Evolutionary conservation across 2,113 vertebrate genomes (phyloP), one percentile per base, ranked within the genome.

Genomic region (Anas platyrhynchos): DNA sequence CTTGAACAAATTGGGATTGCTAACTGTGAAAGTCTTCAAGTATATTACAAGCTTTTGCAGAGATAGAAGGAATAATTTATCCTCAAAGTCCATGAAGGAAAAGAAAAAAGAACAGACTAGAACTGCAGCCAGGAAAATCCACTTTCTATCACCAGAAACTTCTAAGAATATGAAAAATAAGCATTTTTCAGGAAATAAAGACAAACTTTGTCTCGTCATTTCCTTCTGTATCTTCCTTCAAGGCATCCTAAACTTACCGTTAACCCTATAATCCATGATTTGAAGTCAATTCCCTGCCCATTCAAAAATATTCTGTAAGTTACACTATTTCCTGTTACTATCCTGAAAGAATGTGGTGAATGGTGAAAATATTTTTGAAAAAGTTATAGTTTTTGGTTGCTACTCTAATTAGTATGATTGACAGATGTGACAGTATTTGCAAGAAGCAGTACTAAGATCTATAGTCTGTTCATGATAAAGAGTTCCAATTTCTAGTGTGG

Each of bases 391-490:
- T 96, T 93, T 93, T 91, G 17, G 17, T 83, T 96, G 88, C 59
- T 75, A 65, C 7, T 73, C 25, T 81, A 86, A 96, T 96, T 90
- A 95, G 55, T 52, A 80, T 87, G 72, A 81, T 72, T 91, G 65
- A 46, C 66, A 85, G 66, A 58, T 79, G 75, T 3, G 34, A 96
- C 14, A 44, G 48, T 83, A 75, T 85, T 58, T 91, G 59, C 76
- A 95, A 58, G 76, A 94, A 96, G 66, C 62, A 41, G 81, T 56
- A 89, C 25, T 95, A 83, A 58, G 50, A 29, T 8, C 7, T 94
- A 83, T 41, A 48, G 13, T 71, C n/a, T 88, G 46, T 38, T 93
- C 15, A 1, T 50, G 13, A 69, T 41, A 13, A 16, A 79, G 13
- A 55, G 8, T 73, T 88, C 43, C 22, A 1, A 58, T 18, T 82